These are phyloP conservation scores for Bombus confusus DNA, from an alignment of 1,140 invertebrate species.

Conservation along the genomic window DNA sequence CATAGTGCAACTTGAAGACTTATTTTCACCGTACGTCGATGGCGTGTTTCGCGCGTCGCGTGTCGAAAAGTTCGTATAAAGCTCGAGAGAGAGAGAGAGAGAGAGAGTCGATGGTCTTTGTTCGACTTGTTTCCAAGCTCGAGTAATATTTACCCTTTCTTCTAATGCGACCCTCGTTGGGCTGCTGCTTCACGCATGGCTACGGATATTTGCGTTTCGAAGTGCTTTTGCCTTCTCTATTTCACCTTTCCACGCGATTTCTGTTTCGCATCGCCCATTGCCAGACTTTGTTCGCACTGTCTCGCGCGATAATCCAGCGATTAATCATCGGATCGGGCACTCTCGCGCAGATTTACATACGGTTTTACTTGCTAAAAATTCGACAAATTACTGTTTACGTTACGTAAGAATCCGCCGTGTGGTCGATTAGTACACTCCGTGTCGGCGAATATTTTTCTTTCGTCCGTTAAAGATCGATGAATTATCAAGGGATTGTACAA, in stretches of 20 bases:
- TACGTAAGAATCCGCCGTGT: too few relatives aligned
- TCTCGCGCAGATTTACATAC: too few relatives aligned
- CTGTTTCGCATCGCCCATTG: neutral
- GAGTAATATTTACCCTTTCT: neutral
- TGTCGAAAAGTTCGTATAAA: conserved; percentile 6
- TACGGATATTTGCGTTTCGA: neutral
- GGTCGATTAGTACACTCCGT: too few relatives aligned
- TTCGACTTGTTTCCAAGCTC: conserved; percentile 1
- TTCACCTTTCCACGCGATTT: neutral
- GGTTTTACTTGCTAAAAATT: neutral
- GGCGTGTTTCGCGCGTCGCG: conserved; percentile 30
- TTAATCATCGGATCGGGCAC: neutral
- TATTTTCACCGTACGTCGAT: neutral
- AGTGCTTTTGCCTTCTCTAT: neutral
- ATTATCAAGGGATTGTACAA: too few relatives aligned
- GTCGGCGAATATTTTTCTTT: too few relatives aligned
- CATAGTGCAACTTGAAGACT: neutral
- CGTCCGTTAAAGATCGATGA: too few relatives aligned
- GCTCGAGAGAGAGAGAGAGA: neutral
- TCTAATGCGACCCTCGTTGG: neutral
- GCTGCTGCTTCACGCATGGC: neutral
- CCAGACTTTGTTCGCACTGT: too few relatives aligned
- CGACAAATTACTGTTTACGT: too few relatives aligned
- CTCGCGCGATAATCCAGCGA: neutral
- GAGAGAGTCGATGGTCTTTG: neutral